Evolutionary conservation across 1,140 invertebrate genomes (phyloP).

Genomic region (Drosophila serrata): DNA sequence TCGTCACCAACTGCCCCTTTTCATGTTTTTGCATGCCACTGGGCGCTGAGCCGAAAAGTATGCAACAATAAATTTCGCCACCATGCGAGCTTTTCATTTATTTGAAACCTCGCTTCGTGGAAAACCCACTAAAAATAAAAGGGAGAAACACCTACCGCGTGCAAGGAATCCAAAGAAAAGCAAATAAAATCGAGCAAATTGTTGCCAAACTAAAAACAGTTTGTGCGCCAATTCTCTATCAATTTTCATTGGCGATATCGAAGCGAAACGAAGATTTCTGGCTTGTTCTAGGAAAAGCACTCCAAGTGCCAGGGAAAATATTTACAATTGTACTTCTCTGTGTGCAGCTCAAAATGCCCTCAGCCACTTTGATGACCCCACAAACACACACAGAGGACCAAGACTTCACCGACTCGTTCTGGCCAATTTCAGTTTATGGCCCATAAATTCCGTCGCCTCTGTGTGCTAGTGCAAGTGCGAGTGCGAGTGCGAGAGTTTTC

Average conservation of each 20-base stretch:
- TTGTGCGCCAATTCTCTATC: slow-evolving; percentile 79
- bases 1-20: no score
- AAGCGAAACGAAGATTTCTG: background rate
- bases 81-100: slow-evolving; percentile 67
- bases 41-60: slow-evolving; percentile 79
- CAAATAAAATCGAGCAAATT: slow-evolving; percentile 60
- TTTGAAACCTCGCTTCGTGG: slow-evolving; percentile 21
- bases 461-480: no score
- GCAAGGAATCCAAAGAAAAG: slow-evolving; percentile 1
- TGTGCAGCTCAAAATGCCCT: slow-evolving; percentile 24
- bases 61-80: slow-evolving; percentile 76
- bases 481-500: slow-evolving; percentile 8
- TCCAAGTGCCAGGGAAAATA: slow-evolving; percentile 44
- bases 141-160: slow-evolving; percentile 6
- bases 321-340: slow-evolving; percentile 68
- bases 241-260: slow-evolving; percentile 53
- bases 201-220: slow-evolving; percentile 73
- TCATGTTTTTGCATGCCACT: slow-evolving; percentile 39
- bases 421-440: slow-evolving; percentile 57
- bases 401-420: slow-evolving; percentile 19
- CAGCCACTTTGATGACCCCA: slow-evolving; percentile 38
- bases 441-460: slow-evolving; percentile 49
- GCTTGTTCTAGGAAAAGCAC: background rate
- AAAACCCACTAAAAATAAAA: background rate
- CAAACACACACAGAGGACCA: slow-evolving; percentile 7